phyloP scores from a whole-genome alignment of 2,888 invertebrate species.

The Harmothoe impar region DNA sequence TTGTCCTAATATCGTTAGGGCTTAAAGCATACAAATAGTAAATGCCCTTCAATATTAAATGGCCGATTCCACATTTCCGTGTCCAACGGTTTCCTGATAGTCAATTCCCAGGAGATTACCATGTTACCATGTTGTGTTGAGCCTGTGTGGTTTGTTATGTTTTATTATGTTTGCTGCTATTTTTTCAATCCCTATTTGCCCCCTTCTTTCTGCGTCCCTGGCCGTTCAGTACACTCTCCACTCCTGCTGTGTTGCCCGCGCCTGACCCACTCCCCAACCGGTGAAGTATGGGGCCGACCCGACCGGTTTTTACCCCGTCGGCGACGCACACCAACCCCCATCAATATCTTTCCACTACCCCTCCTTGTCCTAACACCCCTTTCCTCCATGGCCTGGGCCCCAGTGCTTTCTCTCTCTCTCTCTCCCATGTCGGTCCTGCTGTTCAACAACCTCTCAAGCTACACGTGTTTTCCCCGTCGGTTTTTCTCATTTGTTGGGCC shows the following conservation, averaged over 20 bases:
- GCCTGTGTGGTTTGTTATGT: too few relatives aligned
- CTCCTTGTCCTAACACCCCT: not conserved
- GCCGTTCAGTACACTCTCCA: not conserved
- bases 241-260: constrained; percentile 18
- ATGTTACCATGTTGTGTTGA: too few relatives aligned
- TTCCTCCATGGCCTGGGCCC: not conserved
- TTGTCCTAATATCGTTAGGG: too few relatives aligned
- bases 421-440: not conserved
- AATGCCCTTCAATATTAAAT: too few relatives aligned
- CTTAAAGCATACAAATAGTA: too few relatives aligned
- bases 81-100: too few relatives aligned
- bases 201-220: not conserved
- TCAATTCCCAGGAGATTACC: too few relatives aligned
- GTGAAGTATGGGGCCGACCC: constrained; percentile 40
- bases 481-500: too few relatives aligned
- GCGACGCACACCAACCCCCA: not conserved
- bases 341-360: not conserved
- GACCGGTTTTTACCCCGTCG: constrained; percentile 18
- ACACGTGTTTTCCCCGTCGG: not conserved
- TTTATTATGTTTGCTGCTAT: not conserved
- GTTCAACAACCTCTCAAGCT: not conserved
- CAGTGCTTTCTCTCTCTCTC: not conserved
- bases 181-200: not conserved
- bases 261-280: constrained; percentile 25
- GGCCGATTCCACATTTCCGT: too few relatives aligned